A percentile compares a stretch with the other conserved stretches of the same genome.
Evolutionary conservation across 1,140 invertebrate species (phyloP).

Genomic region (Drosophila setifemur): DNA sequence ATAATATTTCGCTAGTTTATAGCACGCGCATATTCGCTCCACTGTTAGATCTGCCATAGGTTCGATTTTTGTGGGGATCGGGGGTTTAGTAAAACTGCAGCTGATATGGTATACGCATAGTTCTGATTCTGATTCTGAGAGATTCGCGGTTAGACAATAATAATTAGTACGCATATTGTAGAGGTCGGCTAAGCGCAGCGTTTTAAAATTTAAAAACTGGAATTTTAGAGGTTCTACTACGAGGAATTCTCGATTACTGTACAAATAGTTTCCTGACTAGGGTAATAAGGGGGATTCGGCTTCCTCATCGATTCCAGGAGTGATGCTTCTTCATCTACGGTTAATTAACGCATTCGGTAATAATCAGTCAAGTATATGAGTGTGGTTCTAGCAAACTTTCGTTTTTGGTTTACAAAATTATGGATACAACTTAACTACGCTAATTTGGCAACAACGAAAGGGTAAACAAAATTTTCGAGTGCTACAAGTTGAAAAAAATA

Average conservation of each 20-base stretch:
- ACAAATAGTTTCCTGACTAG: conserved; percentile 53
- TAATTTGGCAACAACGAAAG: conserved; percentile 76
- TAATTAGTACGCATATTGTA: conserved; percentile 28
- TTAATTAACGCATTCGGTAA: conserved; percentile 50
- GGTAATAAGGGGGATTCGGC: conserved; percentile 27
- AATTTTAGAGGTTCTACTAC: conserved; percentile 3
- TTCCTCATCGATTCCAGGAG: conserved; percentile 21
- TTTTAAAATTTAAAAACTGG: conserved; percentile 4
- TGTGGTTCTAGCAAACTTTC: conserved; percentile 17
- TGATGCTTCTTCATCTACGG: conserved; percentile 43
- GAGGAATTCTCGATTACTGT: conserved; percentile 50
- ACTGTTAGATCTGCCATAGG: conserved; percentile 18
- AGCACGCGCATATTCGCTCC: conserved; percentile 43
- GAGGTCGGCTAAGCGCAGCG: conserved; percentile 39
- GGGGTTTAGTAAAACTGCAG: conserved; percentile 25
- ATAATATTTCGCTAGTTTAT: conserved; percentile 42
- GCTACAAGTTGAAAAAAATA: background rate
- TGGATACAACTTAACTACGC: conserved; percentile 70
- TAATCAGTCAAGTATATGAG: conserved; percentile 56
- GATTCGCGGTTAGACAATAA: conserved; percentile 20
- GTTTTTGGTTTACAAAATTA: conserved; percentile 18
- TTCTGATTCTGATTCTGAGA: conserved; percentile 20
- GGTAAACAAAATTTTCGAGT: conserved; percentile 10
- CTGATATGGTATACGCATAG: conserved; percentile 54
- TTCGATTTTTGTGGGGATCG: background rate